phyloP scores from a whole-genome alignment of 2,113 vertebrate species.

The Thermophis baileyi region DNA sequence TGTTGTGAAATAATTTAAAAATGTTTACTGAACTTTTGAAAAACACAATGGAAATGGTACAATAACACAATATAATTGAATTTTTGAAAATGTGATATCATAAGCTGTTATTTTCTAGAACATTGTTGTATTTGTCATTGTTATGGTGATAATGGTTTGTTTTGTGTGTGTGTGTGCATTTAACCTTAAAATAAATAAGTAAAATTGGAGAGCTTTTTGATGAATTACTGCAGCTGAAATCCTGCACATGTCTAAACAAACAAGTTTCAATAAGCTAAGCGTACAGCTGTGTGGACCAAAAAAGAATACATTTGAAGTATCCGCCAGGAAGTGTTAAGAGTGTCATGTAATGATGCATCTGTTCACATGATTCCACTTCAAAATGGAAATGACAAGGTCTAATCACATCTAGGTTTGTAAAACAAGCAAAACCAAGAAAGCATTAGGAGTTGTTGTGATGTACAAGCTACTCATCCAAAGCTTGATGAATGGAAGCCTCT shows the following conservation, averaged over 20 bases:
- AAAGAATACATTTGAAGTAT: not conserved
- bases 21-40: not conserved
- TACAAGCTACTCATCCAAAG: constrained; percentile 9
- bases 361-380: not conserved
- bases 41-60: not conserved
- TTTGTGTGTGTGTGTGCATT: not conserved
- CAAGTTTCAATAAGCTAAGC: not conserved
- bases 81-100: not conserved
- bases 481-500: not conserved
- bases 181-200: not conserved
- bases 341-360: not conserved
- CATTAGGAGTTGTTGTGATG: not conserved
- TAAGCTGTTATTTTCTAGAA: not conserved
- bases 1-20: not conserved
- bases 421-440: not conserved
- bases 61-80: not conserved
- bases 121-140: not conserved
- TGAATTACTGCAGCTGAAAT: not conserved
- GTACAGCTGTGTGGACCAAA: not conserved
- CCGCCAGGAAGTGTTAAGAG: not conserved
- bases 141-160: not conserved
- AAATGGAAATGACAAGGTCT: not conserved
- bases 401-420: not conserved
- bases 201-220: not conserved
- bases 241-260: not conserved